These are phyloP conservation scores for Ornithoptera alexandrae DNA, from an alignment of 2,888 invertebrate species.

Conservation along the genomic window DNA sequence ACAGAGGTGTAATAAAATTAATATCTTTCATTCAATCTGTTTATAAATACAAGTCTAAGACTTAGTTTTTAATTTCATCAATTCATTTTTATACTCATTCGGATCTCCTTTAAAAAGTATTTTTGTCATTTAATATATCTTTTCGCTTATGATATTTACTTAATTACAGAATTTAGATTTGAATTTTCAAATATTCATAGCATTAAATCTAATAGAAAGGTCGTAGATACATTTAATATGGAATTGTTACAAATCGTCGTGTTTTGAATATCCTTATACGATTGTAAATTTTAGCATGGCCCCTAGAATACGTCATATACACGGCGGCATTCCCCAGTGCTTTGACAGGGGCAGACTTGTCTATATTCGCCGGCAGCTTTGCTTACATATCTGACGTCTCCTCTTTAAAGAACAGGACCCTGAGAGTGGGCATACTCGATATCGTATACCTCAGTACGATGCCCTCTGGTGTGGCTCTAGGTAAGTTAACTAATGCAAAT, in stretches of 20 bases:
- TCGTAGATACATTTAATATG: too few relatives aligned
- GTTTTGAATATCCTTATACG: not conserved
- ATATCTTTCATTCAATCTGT: too few relatives aligned
- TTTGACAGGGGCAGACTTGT: conserved; percentile 87
- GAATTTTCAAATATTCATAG: too few relatives aligned
- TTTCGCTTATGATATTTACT: too few relatives aligned
- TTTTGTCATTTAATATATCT: too few relatives aligned
- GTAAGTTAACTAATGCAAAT: conserved; percentile 58
- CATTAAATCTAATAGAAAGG: too few relatives aligned
- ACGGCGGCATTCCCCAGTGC: conserved; percentile 88
- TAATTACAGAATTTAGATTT: too few relatives aligned
- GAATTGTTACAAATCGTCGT: not conserved
- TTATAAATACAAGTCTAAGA: too few relatives aligned
- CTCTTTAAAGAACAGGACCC: conserved; percentile 83
- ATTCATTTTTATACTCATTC: too few relatives aligned
- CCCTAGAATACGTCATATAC: conserved; percentile 86
- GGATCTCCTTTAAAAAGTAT: too few relatives aligned
- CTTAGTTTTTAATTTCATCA: too few relatives aligned
- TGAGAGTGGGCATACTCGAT: conserved; percentile 90
- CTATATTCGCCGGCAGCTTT: conserved; percentile 89
- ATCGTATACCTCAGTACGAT: conserved; percentile 90
- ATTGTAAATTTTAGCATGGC: conserved; percentile 78
- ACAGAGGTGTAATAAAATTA: too few relatives aligned
- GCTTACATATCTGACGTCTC: conserved; percentile 91
- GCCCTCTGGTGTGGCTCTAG: conserved; percentile 89